These are phyloP conservation scores for Strongylocentrotus purpuratus DNA, from an alignment of 35 echinoderm and acorn worm species.

Conservation along the genomic window DNA sequence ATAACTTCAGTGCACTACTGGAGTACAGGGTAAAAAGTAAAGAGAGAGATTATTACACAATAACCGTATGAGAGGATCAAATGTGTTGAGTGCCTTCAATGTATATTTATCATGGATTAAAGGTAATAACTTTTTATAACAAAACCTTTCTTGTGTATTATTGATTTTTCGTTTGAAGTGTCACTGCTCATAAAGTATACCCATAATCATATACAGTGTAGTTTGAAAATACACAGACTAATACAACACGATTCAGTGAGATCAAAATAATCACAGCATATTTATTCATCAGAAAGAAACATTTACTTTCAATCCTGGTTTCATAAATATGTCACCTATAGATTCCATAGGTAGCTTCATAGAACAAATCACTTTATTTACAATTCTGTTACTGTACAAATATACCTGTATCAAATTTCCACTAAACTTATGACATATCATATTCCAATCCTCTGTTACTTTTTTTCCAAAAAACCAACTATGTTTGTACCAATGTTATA, in stretches of 20 bases:
- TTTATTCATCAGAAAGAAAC: neutral
- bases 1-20: no score
- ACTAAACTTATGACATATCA: neutral
- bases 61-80: no score
- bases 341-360: neutral
- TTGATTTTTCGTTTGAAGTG: neutral
- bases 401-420: neutral
- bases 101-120: neutral
- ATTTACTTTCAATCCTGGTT: neutral
- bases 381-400: neutral
- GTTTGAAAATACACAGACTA: neutral
- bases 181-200: neutral
- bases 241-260: neutral
- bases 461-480: neutral
- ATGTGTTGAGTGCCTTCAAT: neutral
- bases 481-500: no score
- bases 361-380: neutral
- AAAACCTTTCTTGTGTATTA: neutral
- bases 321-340: neutral
- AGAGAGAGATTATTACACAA: neutral
- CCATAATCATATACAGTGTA: no score
- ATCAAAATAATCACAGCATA: neutral
- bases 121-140: no score
- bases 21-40: neutral
- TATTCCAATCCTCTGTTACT: neutral